These are phyloP conservation scores for Apoda limacodes DNA, from an alignment of 2,888 invertebrate genomes.

Conservation along the genomic window DNA sequence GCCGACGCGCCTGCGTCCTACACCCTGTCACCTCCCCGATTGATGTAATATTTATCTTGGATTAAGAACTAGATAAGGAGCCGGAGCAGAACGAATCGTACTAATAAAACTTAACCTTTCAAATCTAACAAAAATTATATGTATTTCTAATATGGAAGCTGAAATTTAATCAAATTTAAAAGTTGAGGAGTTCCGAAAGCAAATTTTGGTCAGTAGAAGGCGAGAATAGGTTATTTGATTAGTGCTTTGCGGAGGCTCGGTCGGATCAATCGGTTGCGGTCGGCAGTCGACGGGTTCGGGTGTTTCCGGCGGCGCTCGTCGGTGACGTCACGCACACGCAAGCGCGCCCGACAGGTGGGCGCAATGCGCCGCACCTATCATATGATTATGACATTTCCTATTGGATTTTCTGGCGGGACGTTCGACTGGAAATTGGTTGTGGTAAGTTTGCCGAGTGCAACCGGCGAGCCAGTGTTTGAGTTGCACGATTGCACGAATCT, in stretches of 20 bases:
- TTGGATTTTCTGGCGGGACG: constrained; percentile 39
- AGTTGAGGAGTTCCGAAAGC: no score
- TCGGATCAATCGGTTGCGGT: constrained; percentile 53
- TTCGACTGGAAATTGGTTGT: constrained; percentile 37
- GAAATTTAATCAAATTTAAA: neutral
- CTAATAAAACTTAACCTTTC: no score
- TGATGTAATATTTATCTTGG: constrained; percentile 69
- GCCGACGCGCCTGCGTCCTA: constrained; percentile 38
- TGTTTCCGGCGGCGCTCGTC: constrained; percentile 32
- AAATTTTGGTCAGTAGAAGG: constrained; percentile 19
- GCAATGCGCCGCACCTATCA: constrained; percentile 66
- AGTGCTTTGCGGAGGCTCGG: constrained; percentile 31
- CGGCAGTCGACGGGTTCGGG: constrained; percentile 29
- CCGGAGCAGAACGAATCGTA: constrained; percentile 32
- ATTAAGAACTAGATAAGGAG: constrained; percentile 62
- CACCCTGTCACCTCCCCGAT: constrained; percentile 45
- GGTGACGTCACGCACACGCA: constrained; percentile 62
- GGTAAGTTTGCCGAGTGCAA: constrained; percentile 33
- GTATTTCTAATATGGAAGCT: no score
- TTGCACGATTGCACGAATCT: no score
- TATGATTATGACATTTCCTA: constrained; percentile 65
- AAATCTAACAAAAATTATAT: no score
- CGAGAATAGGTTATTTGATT: constrained; percentile 33
- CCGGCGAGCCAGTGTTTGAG: constrained; percentile 11
- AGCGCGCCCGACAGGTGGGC: constrained; percentile 67